Percentiles rank a stretch among this genome's conserved stretches.
Evolutionary conservation across 2,113 vertebrate genomes (phyloP).

Genomic region (Naja naja): DNA sequence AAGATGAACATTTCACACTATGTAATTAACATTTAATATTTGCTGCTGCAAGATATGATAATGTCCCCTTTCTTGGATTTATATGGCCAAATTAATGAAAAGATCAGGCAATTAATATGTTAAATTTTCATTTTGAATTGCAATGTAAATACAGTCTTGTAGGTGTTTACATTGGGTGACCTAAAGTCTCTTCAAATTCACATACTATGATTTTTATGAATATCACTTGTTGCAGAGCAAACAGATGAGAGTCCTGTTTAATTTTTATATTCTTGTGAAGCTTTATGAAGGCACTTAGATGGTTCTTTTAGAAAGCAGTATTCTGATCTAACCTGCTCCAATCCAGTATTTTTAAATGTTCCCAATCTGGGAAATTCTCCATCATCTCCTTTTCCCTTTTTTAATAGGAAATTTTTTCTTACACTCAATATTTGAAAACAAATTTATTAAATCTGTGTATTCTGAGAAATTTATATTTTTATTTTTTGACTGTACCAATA

Average conservation of each 20-base stretch:
- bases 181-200: not conserved
- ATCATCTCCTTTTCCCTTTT: not conserved
- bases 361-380: not conserved
- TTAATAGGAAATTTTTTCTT: not conserved
- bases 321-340: not conserved
- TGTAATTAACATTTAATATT: not conserved
- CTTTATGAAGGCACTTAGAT: not conserved
- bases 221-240: not conserved
- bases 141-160: not conserved
- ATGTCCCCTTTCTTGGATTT: not conserved
- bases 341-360: not conserved
- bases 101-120: not conserved
- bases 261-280: not conserved
- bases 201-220: not conserved
- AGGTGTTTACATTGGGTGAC: not conserved
- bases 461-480: not conserved
- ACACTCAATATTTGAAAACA: not conserved
- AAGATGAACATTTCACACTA: not conserved
- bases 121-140: not conserved
- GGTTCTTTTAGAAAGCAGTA: not conserved
- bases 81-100: not conserved
- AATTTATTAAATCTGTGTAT: not conserved
- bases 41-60: not conserved
- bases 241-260: not conserved
- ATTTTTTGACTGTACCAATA: not conserved